phyloP scores from a whole-genome alignment of 2,113 vertebrate genomes.

The Sphaerodactylus townsendi region DNA sequence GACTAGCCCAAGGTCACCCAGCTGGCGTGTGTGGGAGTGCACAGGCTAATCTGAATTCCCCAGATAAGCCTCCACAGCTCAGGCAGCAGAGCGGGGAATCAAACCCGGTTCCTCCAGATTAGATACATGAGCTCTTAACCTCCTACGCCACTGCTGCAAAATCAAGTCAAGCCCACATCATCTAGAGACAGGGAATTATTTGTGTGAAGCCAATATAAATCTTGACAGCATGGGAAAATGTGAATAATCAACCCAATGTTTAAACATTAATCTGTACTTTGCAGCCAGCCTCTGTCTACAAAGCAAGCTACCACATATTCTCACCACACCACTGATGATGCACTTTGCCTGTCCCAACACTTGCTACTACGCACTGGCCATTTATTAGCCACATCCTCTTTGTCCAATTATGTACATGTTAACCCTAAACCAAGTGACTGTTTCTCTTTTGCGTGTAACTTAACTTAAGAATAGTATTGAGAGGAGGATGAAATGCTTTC shows the following conservation, averaged over 20 bases:
- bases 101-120: too few relatives aligned
- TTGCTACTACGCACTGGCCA: conserved; percentile 11
- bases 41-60: too few relatives aligned
- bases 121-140: too few relatives aligned
- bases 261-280: conserved; percentile 17
- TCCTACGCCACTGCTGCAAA: too few relatives aligned
- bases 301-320: conserved; percentile 38
- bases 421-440: conserved; percentile 8
- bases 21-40: too few relatives aligned
- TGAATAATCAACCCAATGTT: background rate
- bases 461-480: background rate
- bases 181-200: background rate
- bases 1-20: too few relatives aligned
- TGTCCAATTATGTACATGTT: background rate
- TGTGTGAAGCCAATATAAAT: background rate
- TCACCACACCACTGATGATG: background rate
- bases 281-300: background rate
- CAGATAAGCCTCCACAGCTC: too few relatives aligned
- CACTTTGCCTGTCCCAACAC: background rate
- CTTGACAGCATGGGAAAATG: background rate
- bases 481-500: background rate
- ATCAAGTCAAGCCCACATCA: background rate
- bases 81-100: too few relatives aligned
- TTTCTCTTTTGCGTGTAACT: background rate
- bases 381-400: conserved; percentile 57